Evolutionary conservation across 2,888 invertebrate species (phyloP), one percentile per base, ranked within the genome.

Genomic region (Lithodes maja): DNA sequence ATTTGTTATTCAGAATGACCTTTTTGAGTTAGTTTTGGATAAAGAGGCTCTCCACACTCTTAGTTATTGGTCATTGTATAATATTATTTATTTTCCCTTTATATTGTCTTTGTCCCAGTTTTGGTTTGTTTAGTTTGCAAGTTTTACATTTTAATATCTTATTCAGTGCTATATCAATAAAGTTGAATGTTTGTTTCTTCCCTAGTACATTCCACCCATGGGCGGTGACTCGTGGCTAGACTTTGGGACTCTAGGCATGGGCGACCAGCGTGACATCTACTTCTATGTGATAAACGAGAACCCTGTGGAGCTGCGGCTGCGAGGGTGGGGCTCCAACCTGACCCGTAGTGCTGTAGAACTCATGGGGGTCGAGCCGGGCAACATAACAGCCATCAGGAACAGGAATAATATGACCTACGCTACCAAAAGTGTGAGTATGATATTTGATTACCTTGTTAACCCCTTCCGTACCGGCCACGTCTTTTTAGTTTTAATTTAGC

Each of bases 261-360:
- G 93, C 71, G 95, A 95, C 85, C 95, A 95, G 92, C 96, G 96
- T 93, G 96, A 96, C 92, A 96, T 97, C 92, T 94, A 95, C 93
- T 96, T 97, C 93, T 95, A 96, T 55, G 93, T 97, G 68, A 94
- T 96, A 92, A 97, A 97, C 94, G 95, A 95, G 92, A 97, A 97
- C 94, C 97, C 97, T 12, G 95, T 97, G 55, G 95, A 95, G 92
- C 95, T 97, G 92, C 95, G 95, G 89, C 93, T 96, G 91, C 95
- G 94, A 91, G 94, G 95, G 68, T 95, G 96, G 94, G 95, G 95
- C 75, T 86, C 92, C 52, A 95, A 96, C 92, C 94, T 95, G 93
- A 95, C 95, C 3, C 94, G 95, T 91, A 95, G 95, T 1, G 94
- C 94, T 80, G 90, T 92, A 49, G 92, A 92, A 84, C 90, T 92